Evolutionary conservation across 2,113 vertebrate species (phyloP).

Genomic region (Lagenorhynchus albirostris): DNA sequence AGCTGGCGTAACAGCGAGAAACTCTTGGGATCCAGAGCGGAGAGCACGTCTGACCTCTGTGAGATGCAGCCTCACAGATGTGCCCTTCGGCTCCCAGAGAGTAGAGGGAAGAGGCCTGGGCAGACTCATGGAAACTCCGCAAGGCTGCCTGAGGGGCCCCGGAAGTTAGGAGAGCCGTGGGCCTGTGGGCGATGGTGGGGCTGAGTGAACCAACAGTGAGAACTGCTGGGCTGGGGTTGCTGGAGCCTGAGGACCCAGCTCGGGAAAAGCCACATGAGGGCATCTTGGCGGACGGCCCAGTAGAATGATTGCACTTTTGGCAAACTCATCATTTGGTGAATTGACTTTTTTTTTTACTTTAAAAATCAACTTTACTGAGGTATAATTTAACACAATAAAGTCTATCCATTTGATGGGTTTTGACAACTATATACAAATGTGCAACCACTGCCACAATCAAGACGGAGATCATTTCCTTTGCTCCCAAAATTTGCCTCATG

Average conservation of each 20-base stretch:
- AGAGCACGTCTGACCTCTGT: not conserved
- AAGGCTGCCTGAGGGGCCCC: not conserved
- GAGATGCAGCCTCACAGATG: not conserved
- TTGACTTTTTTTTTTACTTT: not conserved
- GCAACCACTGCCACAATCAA: not conserved
- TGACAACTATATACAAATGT: not conserved
- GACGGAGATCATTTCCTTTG: not conserved
- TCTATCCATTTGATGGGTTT: not conserved
- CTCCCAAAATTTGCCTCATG: not conserved
- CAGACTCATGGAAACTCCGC: not conserved
- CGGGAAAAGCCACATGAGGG: not conserved
- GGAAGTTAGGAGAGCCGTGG: not conserved
- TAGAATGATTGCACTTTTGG: not conserved
- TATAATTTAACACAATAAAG: not conserved
- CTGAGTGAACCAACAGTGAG: not conserved
- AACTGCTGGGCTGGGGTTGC: not conserved
- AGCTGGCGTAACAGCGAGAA: not conserved
- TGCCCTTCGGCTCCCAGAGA: not conserved
- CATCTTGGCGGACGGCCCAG: accelerated
- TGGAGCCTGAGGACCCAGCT: not conserved
- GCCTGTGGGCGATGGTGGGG: not conserved
- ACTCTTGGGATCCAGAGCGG: not conserved
- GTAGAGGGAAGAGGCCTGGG: not conserved
- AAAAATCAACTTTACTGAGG: not conserved
- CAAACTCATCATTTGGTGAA: not conserved